These are phyloP conservation scores for Sapajus apella DNA, from an alignment of 2,113 vertebrate species.

Conservation along the genomic window DNA sequence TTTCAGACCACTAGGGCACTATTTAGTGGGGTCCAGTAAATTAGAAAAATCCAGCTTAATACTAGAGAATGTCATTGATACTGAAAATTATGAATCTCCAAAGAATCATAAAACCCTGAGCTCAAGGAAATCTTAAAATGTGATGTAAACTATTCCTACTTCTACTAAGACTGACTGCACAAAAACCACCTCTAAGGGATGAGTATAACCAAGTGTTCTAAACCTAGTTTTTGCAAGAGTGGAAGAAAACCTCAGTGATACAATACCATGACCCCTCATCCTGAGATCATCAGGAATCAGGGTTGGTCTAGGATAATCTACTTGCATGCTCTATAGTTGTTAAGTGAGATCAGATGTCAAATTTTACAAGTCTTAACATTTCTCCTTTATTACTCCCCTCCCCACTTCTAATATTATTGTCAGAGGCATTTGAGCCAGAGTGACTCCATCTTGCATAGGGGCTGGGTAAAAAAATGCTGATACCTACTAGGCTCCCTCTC, in stretches of 20 bases:
- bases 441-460: too few species aligned
- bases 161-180: slow-evolving; percentile 29
- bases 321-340: background rate
- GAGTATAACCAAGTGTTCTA: background rate
- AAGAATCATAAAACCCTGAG: slow-evolving; percentile 62
- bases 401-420: too few species aligned
- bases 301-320: background rate
- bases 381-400: background rate
- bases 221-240: background rate
- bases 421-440: too few species aligned
- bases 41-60: slow-evolving; percentile 69
- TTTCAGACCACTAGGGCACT: slow-evolving; percentile 52
- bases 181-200: background rate
- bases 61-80: slow-evolving; percentile 36
- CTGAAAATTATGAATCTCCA: slow-evolving; percentile 68
- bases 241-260: background rate
- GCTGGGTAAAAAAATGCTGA: too few species aligned
- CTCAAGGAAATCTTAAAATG: slow-evolving; percentile 60
- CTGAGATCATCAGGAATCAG: background rate
- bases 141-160: slow-evolving; percentile 33
- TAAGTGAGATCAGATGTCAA: background rate
- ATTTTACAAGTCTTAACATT: background rate
- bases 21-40: slow-evolving; percentile 51
- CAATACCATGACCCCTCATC: fast-evolving
- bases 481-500: too few species aligned